Base-by-base conservation (phyloP, 1,140 invertebrate genomes). In the Drosophila leontia region DNA sequence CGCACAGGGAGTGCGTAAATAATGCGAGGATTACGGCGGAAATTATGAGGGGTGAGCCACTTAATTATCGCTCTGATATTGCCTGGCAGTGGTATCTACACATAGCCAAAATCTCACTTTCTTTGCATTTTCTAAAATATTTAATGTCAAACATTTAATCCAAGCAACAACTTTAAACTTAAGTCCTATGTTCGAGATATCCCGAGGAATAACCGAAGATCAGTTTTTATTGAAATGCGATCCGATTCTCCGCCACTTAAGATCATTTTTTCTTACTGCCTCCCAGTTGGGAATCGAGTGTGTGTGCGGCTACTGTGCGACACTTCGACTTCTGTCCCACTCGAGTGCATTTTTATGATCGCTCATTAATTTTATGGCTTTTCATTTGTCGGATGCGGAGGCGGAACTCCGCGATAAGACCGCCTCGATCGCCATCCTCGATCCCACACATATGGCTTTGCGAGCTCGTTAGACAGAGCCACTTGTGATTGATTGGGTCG, bases 361-460 rank as follows among this genome's bases (percentile, higher is more conserved):
- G 61, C 84, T 88, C 83, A 88, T 87, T 87, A 88, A 87, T 80
- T 87, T 87, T 88, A 87, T 88, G 83, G 64, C 68, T 83, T 88
- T 88, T 80, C 82, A 87, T 87, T 87, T 88, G 83, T 86, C 83
- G 82, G 80, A 74, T 57, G 76, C 74, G 76, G 67, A 74, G 74
- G 74, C 62, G 75, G 63, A 68, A 74, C 57, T 48, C 56, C 17
- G 32, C 51, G 74, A 78, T 78, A 78, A 78, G 75, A 37, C 41
- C 55, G 37, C 67, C 32, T 60, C 41, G 47, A 50, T 56, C 17
- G 51, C 51, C 51, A 55, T 45, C 23, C 32, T 13, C 15, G 53
- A 59, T 45, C 74, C 75, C 62, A 77, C 72, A 72, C 68, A 75
- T 29, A 53, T 19, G 41, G 15, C 19, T 39, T 3, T n/a, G 12